phyloP scores from a whole-genome alignment of 2,888 invertebrate genomes.

The Amiota minor region DNA sequence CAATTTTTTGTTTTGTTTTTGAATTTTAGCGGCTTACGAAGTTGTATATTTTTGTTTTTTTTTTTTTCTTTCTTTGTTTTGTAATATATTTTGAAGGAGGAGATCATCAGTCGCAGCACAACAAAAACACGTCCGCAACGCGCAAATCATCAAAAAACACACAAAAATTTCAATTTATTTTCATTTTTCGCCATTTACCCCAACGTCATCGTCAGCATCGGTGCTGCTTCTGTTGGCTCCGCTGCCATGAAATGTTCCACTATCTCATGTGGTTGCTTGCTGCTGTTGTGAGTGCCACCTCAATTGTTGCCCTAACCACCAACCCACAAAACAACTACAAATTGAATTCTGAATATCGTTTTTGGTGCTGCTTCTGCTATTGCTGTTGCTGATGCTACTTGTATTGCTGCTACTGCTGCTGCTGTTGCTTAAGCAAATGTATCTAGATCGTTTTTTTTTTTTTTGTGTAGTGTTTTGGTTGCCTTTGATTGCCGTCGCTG shows the following conservation, averaged over 20 bases:
- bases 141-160: slow-evolving; percentile 42
- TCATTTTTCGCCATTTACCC: slow-evolving; percentile 54
- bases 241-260: background rate
- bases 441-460: slow-evolving; percentile 9
- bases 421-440: slow-evolving; percentile 4
- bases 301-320: slow-evolving; percentile 50
- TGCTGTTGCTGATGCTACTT: background rate
- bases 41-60: background rate
- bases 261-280: background rate
- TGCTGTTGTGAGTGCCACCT: slow-evolving; percentile 43
- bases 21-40: background rate
- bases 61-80: background rate
- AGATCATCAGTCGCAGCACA: slow-evolving; percentile 23
- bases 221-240: background rate
- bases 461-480: background rate
- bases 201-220: background rate
- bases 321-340: background rate
- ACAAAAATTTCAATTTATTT: slow-evolving; percentile 54
- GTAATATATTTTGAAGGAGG: background rate
- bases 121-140: slow-evolving; percentile 25
- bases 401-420: slow-evolving; percentile 21
- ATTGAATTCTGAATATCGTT: slow-evolving; percentile 5
- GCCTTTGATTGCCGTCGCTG: slow-evolving; percentile 44
- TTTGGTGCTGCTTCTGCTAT: slow-evolving; percentile 10
- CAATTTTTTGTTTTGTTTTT: background rate